Conservation (phyloP, 2,113 vertebrate genomes). For the Chauna torquata region DNA sequence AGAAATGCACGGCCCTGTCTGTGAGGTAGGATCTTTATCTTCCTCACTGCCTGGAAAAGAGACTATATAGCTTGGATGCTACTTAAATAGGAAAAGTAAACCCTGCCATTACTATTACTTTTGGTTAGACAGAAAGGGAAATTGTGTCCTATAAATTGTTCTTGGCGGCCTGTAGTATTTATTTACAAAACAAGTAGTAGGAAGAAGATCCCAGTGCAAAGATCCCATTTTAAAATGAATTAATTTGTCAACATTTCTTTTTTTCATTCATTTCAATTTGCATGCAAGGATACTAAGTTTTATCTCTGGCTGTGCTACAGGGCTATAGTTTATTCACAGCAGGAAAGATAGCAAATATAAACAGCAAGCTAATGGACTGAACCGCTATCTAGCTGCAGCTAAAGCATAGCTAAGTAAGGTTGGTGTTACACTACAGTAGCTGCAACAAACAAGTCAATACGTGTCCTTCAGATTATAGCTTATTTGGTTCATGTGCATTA, state of each 20-base stretch:
- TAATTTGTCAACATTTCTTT: slow-evolving; percentile 45
- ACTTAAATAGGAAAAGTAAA: background rate
- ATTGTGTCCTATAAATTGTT: background rate
- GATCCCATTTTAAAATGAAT: slow-evolving; percentile 16
- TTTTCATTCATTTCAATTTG: slow-evolving; percentile 30
- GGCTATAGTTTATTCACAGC: slow-evolving; percentile 48
- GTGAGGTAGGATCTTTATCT: background rate
- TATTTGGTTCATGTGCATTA: background rate
- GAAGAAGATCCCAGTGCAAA: background rate
- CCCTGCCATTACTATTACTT: background rate
- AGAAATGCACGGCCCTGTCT: background rate
- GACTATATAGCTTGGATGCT: background rate
- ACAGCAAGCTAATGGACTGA: slow-evolving; percentile 61
- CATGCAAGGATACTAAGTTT: slow-evolving; percentile 13
- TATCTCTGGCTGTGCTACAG: slow-evolving; percentile 45
- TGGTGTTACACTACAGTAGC: slow-evolving; percentile 22
- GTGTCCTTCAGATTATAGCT: background rate
- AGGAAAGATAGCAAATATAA: slow-evolving; percentile 52
- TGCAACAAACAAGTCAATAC: background rate
- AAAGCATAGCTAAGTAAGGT: slow-evolving; percentile 4
- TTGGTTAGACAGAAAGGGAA: background rate
- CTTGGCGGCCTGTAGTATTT: background rate
- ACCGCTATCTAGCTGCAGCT: background rate
- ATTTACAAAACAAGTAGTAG: background rate
- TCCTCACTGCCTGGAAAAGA: background rate